These are phyloP conservation scores for Sebastes jordani DNA, from an alignment of 2,797 vertebrate species.

Conservation along the genomic window DNA sequence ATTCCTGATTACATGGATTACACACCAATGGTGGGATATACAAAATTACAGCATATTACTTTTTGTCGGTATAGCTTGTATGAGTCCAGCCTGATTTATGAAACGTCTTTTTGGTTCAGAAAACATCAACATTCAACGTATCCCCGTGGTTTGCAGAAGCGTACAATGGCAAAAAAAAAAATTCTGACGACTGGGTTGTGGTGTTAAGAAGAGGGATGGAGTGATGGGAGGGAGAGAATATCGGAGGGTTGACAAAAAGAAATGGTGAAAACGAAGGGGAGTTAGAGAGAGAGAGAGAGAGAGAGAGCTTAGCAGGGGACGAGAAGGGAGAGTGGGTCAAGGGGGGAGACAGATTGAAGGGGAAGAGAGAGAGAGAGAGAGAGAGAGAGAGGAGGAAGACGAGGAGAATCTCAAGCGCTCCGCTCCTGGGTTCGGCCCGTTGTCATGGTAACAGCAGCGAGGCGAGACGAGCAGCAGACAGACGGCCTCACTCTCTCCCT, in stretches of 20 bases:
- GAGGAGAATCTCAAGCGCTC: conserved; percentile 63
- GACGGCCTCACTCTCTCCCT: conserved; percentile 34
- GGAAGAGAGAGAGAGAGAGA: background rate
- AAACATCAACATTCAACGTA: too few relatives aligned
- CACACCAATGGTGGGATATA: too few relatives aligned
- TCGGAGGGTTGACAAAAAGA: background rate
- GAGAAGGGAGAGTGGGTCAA: conserved; percentile 16
- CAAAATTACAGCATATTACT: too few relatives aligned
- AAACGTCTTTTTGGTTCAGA: too few relatives aligned
- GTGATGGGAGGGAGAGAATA: background rate
- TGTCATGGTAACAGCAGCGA: conserved; percentile 82
- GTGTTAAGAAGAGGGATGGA: background rate
- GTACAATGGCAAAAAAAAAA: too few relatives aligned
- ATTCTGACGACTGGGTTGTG: background rate
- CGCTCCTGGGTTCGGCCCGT: conserved; percentile 61
- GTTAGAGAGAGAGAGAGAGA: background rate
- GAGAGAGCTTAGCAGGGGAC: background rate
- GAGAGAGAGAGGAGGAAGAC: conserved; percentile 19
- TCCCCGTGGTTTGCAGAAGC: too few relatives aligned
- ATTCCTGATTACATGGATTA: too few relatives aligned
- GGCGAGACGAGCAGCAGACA: conserved; percentile 63
- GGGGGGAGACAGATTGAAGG: conserved; percentile 5
- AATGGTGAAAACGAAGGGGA: background rate
- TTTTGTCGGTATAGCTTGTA: too few relatives aligned
- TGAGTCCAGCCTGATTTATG: too few relatives aligned